These are phyloP conservation scores for Drosophila nasuta DNA, from an alignment of 1,140 invertebrate species.

Conservation along the genomic window DNA sequence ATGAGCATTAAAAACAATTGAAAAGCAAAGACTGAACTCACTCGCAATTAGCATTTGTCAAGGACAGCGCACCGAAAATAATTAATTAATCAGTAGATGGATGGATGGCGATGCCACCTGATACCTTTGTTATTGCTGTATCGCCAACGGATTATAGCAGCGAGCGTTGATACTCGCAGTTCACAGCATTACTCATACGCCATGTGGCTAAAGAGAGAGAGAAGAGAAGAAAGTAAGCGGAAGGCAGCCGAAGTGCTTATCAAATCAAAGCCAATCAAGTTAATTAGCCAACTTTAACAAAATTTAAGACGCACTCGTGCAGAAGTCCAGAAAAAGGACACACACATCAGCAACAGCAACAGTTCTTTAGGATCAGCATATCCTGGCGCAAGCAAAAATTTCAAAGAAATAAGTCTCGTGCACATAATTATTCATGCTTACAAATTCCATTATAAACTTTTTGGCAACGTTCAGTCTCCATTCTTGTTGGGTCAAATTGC, in stretches of 20 bases:
- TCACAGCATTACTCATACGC: constrained; percentile 22
- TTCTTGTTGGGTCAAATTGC: constrained; percentile 28
- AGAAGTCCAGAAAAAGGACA: constrained; percentile 44
- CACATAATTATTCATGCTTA: constrained; percentile 77
- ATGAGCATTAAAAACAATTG: constrained; percentile 14
- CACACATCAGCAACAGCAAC: constrained; percentile 7
- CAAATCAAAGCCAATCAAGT: constrained; percentile 73
- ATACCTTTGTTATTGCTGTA: constrained; percentile 4
- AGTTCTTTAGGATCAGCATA: background rate
- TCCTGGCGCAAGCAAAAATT: background rate
- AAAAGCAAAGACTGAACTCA: background rate
- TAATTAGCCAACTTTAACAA: constrained; percentile 62
- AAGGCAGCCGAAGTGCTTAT: constrained; percentile 39
- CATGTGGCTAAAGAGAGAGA: background rate
- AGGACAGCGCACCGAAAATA: constrained; percentile 3
- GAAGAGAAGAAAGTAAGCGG: background rate
- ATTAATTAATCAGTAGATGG: constrained; percentile 25
- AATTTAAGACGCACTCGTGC: constrained; percentile 66
- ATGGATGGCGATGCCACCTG: constrained; percentile 20
- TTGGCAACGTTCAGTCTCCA: constrained; percentile 29
- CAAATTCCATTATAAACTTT: constrained; percentile 79
- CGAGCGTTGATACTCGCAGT: constrained; percentile 3
- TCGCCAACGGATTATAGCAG: background rate
- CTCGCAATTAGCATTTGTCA: constrained; percentile 25
- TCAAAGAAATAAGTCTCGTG: constrained; percentile 37